Base-by-base conservation (phyloP, 2,888 invertebrate species). In the Myathropa florea region DNA sequence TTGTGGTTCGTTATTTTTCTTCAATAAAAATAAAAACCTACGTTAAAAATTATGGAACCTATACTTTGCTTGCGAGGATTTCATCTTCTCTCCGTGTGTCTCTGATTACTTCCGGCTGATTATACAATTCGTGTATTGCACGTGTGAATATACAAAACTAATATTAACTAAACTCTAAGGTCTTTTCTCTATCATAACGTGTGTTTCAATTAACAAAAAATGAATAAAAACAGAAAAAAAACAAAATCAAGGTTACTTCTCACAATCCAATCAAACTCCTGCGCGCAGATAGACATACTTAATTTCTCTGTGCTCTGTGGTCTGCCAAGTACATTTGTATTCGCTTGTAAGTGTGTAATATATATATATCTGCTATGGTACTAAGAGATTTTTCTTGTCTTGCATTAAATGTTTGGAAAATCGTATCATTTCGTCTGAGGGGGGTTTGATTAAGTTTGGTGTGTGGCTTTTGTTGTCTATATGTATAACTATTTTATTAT, bases 361-460 rank as follows among this genome's bases (percentile, higher is more conserved):
- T 68, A 77, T 81, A 72, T 88, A 88, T 90, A 89, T 91, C 90
- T 91, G 90, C 91, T 90, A 90, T 90, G 90, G 88, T 89, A 89
- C 90, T 90, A 84, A 89, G 88, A 89, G 88, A 90, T 90, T 91
- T 91, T 90, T 89, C 88, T 24, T 89, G 90, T 90, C 88, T 83
- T 88, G 88, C 88, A 83, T 81, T 65, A 75, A 81, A 46, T 67
- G 14, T 55, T 26, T 61, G 33, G 67, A 72, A 64, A 72, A 60
- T 23, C n/a, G 18, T 72, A 12, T 39, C 18, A 10, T 60, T 28
- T 67, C 39, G 59, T 80, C 28, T 1, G 73, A 68, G 67, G 82
- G 83, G 73, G 83, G 75, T 82, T 86, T 78, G 82, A 85, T 83
- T 83, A 86, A 86, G 78, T 83, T 86, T 86, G 83, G 71, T 83